A percentile compares a stretch with the other conserved stretches of the same genome.
phyloP scores from a whole-genome alignment of 1,140 invertebrate genomes.

The Macrosteles quadrilineatus region DNA sequence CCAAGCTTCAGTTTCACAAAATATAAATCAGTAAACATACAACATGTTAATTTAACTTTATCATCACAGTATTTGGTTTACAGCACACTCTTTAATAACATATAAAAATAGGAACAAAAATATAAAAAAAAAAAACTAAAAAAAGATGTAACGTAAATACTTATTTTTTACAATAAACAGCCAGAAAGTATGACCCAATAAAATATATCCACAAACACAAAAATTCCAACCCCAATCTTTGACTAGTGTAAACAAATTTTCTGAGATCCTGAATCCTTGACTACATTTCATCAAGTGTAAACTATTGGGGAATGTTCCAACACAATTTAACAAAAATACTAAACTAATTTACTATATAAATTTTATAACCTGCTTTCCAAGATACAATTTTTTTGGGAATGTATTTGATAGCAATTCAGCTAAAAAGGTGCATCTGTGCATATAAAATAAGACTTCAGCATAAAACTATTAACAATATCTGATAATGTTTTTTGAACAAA shows the following conservation, averaged over 20 bases:
- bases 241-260: background rate
- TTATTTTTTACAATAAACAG: background rate
- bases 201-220: background rate
- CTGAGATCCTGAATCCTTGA: no score
- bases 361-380: no score
- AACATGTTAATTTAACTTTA: slow-evolving; percentile 5
- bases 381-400: no score
- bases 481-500: no score
- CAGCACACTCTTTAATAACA: background rate
- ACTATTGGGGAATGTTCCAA: no score
- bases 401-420: no score
- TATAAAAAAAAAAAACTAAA: background rate
- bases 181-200: background rate
- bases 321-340: no score
- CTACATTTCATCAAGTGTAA: no score
- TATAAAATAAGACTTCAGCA: no score
- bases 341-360: no score
- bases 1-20: background rate
- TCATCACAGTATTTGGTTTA: slow-evolving; percentile 17
- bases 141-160: background rate
- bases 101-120: slow-evolving; percentile 2
- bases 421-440: no score
- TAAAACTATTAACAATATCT: no score
- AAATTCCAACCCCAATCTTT: background rate
- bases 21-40: background rate